Percentiles rank a stretch among this genome's conserved stretches.
phyloP scores from a whole-genome alignment of 2,888 invertebrate species.

The Acrobasis repandana region DNA sequence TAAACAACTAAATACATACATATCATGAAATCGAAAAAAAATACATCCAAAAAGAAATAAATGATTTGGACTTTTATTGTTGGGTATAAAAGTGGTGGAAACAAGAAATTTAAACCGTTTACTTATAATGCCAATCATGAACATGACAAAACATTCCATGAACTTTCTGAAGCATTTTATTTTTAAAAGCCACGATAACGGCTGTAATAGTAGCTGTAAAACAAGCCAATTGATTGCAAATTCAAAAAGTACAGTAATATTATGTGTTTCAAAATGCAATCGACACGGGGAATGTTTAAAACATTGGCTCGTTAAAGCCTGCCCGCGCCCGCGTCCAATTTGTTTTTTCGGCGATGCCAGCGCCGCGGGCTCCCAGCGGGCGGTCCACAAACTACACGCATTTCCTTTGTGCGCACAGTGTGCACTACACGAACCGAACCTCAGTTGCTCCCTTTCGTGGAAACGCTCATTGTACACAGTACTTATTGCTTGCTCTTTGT shows the following conservation, averaged over 20 bases:
- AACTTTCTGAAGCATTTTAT: too few species aligned
- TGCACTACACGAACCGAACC: constrained; percentile 47
- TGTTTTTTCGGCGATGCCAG: constrained; percentile 59
- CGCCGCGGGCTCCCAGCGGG: constrained; percentile 62
- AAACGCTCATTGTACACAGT: constrained; percentile 62
- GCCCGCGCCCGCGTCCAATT: constrained; percentile 53
- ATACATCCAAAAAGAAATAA: too few species aligned
- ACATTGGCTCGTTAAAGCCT: constrained; percentile 56
- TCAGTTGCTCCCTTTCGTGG: constrained; percentile 61
- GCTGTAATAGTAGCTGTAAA: not conserved
- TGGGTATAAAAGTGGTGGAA: too few species aligned
- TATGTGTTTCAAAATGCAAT: constrained; percentile 30
- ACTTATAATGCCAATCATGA: too few species aligned
- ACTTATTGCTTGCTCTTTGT: constrained; percentile 60
- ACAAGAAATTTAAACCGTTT: too few species aligned
- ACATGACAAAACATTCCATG: too few species aligned
- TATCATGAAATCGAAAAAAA: too few species aligned
- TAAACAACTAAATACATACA: too few species aligned
- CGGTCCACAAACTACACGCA: constrained; percentile 55
- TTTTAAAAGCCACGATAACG: not conserved
- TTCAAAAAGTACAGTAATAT: constrained; percentile 22
- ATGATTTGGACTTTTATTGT: too few species aligned
- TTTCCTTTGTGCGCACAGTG: constrained; percentile 56
- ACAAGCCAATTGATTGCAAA: constrained; percentile 9
- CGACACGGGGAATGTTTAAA: constrained; percentile 49